Conservation (phyloP, 2,113 vertebrate genomes). For the Cyanistes caeruleus region DNA sequence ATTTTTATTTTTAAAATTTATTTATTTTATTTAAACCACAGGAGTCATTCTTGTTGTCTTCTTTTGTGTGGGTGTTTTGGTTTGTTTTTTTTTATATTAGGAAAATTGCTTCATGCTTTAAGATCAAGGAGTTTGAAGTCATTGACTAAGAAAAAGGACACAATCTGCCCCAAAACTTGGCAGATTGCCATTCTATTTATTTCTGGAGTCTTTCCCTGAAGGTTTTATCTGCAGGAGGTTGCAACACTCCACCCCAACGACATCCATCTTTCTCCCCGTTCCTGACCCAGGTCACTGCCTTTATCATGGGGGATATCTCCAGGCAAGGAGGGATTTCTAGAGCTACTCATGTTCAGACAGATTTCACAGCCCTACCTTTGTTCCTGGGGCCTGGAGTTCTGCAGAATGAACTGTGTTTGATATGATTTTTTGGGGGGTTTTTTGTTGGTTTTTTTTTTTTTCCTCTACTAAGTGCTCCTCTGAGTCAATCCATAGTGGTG, state of each 20-base stretch:
- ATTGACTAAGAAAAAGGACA: background rate
- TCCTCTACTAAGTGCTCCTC: background rate
- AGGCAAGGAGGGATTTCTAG: background rate
- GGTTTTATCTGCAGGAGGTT: constrained; percentile 53
- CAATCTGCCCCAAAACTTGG: background rate
- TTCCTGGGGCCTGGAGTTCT: background rate
- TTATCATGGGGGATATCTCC: constrained; percentile 16
- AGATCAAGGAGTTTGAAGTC: constrained; percentile 18
- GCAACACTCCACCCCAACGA: background rate
- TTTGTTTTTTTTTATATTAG: background rate
- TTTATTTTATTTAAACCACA: background rate
- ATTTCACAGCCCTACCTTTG: constrained; percentile 1
- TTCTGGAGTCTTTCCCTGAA: constrained; percentile 39
- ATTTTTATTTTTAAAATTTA: background rate
- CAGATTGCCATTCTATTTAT: constrained; percentile 36
- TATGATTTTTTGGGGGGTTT: background rate
- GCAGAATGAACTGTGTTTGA: background rate
- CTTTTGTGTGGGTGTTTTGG: background rate
- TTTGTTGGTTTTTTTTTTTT: background rate
- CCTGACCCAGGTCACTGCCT: constrained; percentile 48
- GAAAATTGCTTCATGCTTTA: background rate
- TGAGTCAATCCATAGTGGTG: background rate
- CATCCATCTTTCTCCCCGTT: background rate
- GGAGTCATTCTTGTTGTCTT: background rate
- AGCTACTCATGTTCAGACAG: background rate